Percentiles rank a stretch among this genome's conserved stretches.
Evolutionary conservation across 2,888 invertebrate species (phyloP).

Genomic region (Callinectes sapidus): DNA sequence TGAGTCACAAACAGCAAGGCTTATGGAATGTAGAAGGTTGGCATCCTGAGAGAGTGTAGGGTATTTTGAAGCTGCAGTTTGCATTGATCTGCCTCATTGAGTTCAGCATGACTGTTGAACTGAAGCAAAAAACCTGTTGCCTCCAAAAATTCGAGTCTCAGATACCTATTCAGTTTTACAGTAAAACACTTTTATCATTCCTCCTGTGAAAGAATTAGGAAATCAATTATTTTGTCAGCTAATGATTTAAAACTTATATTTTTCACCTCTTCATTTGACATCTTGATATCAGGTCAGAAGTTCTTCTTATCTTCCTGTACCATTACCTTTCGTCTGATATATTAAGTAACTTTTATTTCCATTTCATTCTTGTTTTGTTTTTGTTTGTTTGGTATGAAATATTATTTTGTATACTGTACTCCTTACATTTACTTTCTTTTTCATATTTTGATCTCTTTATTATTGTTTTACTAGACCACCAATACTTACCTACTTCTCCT

Average conservation of each 20-base stretch:
- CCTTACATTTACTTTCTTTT: not conserved
- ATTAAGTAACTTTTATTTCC: not conserved
- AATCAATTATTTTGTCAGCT: not conserved
- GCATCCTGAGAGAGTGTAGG: not conserved
- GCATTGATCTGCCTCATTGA: not conserved
- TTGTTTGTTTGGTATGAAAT: not conserved
- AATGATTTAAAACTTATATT: not conserved
- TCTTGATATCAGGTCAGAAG: not conserved
- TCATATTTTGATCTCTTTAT: not conserved
- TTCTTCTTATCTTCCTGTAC: not conserved
- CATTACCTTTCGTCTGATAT: not conserved
- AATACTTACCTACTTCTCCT: not conserved
- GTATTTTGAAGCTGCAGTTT: not conserved
- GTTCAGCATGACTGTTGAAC: not conserved
- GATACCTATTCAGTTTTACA: not conserved
- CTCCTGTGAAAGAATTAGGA: not conserved
- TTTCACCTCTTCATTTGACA: not conserved
- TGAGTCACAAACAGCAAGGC: not conserved
- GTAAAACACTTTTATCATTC: not conserved
- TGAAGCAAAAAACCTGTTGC: not conserved
- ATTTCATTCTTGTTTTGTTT: not conserved
- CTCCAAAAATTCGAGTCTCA: not conserved
- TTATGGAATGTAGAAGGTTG: not conserved
- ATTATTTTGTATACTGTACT: not conserved
- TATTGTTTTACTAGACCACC: not conserved